Conservation (phyloP, 2,113 vertebrate species). For the Lethenteron camtschaticum region DNA sequence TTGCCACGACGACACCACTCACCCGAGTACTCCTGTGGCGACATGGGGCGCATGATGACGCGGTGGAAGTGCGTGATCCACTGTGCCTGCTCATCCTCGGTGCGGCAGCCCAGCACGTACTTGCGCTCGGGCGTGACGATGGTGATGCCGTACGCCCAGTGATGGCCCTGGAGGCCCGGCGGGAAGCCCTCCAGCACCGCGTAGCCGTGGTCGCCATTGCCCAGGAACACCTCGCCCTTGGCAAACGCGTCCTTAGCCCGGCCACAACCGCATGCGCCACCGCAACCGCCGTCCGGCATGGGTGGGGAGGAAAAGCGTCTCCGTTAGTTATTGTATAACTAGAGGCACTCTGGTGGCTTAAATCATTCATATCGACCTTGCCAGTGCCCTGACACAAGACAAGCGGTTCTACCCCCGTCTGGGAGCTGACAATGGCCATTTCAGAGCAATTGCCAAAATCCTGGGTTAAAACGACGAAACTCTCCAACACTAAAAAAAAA, state of each 20-base stretch:
- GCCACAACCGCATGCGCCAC: too few species aligned
- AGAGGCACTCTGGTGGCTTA: too few species aligned
- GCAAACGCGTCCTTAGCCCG: conserved; percentile 48
- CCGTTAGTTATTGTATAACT: too few species aligned
- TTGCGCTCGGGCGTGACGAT: conserved; percentile 47
- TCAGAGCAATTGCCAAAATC: too few species aligned
- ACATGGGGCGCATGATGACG: conserved; percentile 37
- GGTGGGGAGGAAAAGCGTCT: too few species aligned
- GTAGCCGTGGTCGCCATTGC: conserved; percentile 41
- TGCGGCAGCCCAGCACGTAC: conserved; percentile 58
- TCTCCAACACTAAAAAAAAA: too few species aligned
- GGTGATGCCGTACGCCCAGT: conserved; percentile 51
- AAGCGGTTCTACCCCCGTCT: too few species aligned
- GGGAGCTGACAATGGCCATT: too few species aligned
- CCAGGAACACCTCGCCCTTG: conserved; percentile 60
- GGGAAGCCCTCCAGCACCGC: conserved; percentile 25
- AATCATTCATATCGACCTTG: too few species aligned
- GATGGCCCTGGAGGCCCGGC: conserved; percentile 26
- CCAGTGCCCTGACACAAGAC: too few species aligned
- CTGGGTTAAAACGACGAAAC: too few species aligned
- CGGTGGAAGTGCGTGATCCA: conserved; percentile 42
- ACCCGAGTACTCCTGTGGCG: conserved; percentile 59
- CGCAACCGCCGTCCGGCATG: too few species aligned
- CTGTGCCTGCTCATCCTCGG: conserved; percentile 38
- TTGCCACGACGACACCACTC: conserved; percentile 11